Percentiles rank a stretch among this genome's conserved stretches.
Evolutionary conservation across 2,888 invertebrate species (phyloP).

Genomic region (Callinectes sapidus): DNA sequence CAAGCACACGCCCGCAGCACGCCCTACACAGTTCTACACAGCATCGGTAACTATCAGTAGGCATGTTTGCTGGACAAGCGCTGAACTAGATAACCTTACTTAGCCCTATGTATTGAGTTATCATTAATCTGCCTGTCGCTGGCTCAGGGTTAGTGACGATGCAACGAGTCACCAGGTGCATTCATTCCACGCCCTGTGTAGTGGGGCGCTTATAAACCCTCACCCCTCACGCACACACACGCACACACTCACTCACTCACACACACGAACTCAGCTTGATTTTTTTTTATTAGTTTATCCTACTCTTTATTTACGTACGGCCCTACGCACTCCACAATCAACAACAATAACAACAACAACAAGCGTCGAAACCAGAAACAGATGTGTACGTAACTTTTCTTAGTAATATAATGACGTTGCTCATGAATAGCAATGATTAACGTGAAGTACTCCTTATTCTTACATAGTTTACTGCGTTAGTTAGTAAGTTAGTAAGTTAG

Average conservation of each 20-base stretch:
- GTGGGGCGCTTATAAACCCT: neutral
- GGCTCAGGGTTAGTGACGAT: neutral
- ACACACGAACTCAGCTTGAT: conserved; percentile 1
- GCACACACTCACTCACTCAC: neutral
- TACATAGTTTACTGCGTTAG: conserved; percentile 10
- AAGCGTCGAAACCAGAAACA: neutral
- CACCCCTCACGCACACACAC: neutral
- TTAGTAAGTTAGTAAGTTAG: neutral
- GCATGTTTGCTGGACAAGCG: conserved; percentile 31
- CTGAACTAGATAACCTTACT: conserved; percentile 31
- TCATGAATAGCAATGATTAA: neutral
- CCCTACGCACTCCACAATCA: conserved; percentile 20
- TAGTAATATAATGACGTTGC: conserved; percentile 9
- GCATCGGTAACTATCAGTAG: conserved; percentile 5
- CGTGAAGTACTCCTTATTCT: neutral
- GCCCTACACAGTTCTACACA: conserved; percentile 19
- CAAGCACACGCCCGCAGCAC: neutral
- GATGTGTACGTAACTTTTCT: neutral
- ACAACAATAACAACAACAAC: conserved; percentile 35
- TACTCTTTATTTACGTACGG: conserved; percentile 11
- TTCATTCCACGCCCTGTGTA: neutral
- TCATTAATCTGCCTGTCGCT: neutral
- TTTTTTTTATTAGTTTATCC: neutral
- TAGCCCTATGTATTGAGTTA: neutral
- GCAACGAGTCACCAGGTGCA: neutral